Evolutionary conservation across 2,888 invertebrate species (phyloP), one percentile per base, ranked within the genome.

Genomic region (Pheosia gnoma): DNA sequence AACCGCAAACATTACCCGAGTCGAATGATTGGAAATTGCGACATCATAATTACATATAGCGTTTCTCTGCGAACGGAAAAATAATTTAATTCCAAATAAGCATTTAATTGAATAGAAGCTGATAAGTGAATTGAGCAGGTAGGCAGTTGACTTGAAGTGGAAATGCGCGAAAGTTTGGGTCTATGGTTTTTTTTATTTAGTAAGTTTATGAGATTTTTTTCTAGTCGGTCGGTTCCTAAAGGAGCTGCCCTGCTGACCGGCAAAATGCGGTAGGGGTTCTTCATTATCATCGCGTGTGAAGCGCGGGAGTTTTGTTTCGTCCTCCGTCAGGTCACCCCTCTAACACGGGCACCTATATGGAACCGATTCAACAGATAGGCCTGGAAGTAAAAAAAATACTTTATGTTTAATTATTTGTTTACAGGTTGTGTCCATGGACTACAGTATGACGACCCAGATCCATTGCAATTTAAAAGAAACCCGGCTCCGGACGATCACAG

Each of bases 401-500:
- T 25, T 25, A 1, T 25, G 25, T 25, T 25, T 25, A 25, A 25
- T 25, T 25, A 25, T 25, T 43, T 9, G 2, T 43, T 43, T 9
- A 9, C n/a, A 47, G 47, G 47, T 47, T 47, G n/a, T 47, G 47
- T 47, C 4, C 5, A n/a, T n/a, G 47, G 47, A 5, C n/a, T 5
- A n/a, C 25, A 51, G 3, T 58, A 59, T 9, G 59, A 55, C 3
- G 70, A 72, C 2, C 5, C 38, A 41, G 7, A 13, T 6, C 56
- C 51, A 38, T 8, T 80, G 7, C 4, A 65, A 3, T 86, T 69
- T 58, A 75, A 77, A 62, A 60, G 13, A 63, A 78, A 82, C 56
- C 84, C 84, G 25, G 81, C 86, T 3, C 84, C 87, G 0, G 88
- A 87, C 67, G 79, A 78, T 5, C 87, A 88, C 77, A 88, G 89